phyloP scores from a whole-genome alignment of 2,888 invertebrate species.

The Pristionchus fissidentatus region DNA sequence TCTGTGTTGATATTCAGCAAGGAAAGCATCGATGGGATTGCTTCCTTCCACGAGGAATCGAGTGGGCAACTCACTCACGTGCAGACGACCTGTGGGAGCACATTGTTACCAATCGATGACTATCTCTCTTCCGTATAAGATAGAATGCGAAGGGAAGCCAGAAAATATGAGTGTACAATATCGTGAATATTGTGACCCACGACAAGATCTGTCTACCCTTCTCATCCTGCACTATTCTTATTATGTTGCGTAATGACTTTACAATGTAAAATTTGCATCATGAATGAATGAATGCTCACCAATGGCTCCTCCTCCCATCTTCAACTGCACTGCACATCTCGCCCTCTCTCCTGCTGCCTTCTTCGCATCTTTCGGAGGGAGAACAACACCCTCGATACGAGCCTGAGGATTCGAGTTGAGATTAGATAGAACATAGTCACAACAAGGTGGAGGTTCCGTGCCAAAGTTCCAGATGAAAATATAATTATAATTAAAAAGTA shows the following conservation, averaged over 20 bases:
- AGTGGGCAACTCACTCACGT: constrained; percentile 58
- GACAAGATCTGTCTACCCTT: no score
- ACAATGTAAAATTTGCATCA: no score
- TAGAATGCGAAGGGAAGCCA: not conserved
- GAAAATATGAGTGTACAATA: not conserved
- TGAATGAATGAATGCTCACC: constrained; percentile 2
- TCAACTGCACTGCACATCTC: not conserved
- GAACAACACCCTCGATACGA: constrained; percentile 20
- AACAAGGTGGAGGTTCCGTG: no score
- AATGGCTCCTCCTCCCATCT: constrained; percentile 21
- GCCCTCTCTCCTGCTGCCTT: not conserved
- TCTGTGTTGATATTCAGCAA: constrained; percentile 51
- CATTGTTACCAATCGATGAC: not conserved
- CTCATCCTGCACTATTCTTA: no score
- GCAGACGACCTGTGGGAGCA: constrained; percentile 55
- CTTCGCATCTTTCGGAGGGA: not conserved
- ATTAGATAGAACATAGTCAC: no score
- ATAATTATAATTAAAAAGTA: not conserved
- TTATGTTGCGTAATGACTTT: no score
- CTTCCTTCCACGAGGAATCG: constrained; percentile 46
- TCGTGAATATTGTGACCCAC: no score
- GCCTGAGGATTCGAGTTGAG: not conserved
- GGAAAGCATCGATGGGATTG: constrained; percentile 52
- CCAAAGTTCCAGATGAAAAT: no score
- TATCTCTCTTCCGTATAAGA: not conserved